A percentile compares a stretch with the other conserved stretches of the same genome.
Conservation (phyloP, 2,888 invertebrate genomes). For the Drosophila austrosaltans region DNA sequence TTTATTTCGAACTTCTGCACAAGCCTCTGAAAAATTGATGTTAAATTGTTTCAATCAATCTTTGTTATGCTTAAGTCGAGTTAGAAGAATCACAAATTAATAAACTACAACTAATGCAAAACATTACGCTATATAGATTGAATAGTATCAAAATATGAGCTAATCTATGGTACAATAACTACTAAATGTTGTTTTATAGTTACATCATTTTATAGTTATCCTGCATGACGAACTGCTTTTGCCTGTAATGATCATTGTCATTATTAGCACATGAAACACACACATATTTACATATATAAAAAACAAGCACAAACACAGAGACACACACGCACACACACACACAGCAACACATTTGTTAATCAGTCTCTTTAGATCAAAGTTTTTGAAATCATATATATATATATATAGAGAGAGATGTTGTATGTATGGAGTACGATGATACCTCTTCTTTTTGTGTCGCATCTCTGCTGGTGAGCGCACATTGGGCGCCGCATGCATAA, state of each 20-base stretch:
- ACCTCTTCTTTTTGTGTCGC: slow-evolving; percentile 82
- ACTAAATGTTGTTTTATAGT: slow-evolving; percentile 46
- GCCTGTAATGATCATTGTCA: slow-evolving; percentile 51
- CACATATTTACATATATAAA: background rate
- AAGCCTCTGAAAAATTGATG: too few relatives aligned
- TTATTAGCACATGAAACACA: background rate
- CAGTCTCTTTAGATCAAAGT: background rate
- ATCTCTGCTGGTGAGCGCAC: slow-evolving; percentile 82
- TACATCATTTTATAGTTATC: slow-evolving; percentile 78
- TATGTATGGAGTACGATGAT: slow-evolving; percentile 14
- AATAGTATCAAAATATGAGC: too few relatives aligned
- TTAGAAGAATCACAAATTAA: too few relatives aligned
- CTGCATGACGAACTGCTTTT: slow-evolving; percentile 81
- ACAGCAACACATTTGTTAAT: slow-evolving; percentile 1
- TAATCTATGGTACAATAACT: background rate
- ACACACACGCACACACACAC: slow-evolving; percentile 21
- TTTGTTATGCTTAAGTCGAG: too few relatives aligned
- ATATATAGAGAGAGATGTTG: slow-evolving; percentile 2
- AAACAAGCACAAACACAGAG: slow-evolving; percentile 24
- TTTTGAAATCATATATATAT: too few relatives aligned
- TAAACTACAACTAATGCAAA: too few relatives aligned
- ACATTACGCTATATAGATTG: too few relatives aligned
- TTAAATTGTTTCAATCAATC: too few relatives aligned
- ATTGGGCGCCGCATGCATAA: slow-evolving; percentile 75
- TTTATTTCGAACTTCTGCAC: too few relatives aligned